Percentiles rank a stretch among this genome's conserved stretches.
These are phyloP conservation scores for Sigmodon hispidus DNA, from an alignment of 2,113 vertebrate species.

Conservation along the genomic window DNA sequence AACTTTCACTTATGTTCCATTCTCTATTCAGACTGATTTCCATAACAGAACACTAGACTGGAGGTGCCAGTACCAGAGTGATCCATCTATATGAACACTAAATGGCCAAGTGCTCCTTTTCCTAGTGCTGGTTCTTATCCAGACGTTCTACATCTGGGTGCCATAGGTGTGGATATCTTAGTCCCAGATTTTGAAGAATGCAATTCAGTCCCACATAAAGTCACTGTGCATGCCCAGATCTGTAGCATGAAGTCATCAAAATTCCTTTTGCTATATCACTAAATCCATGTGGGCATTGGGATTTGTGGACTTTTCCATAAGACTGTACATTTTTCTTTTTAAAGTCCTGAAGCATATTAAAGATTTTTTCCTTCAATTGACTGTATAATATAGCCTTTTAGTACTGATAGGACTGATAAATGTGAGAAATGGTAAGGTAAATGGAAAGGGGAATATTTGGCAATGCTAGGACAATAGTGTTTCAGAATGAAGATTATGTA, in stretches of 20 bases:
- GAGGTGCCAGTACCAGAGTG: background rate
- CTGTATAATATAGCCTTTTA: background rate
- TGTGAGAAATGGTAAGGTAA: background rate
- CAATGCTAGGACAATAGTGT: background rate
- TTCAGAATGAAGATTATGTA: background rate
- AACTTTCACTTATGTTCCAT: background rate
- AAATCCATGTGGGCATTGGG: background rate
- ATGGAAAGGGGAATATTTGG: background rate
- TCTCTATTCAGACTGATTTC: background rate
- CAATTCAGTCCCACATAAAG: background rate
- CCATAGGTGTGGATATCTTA: background rate
- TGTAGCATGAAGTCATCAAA: background rate
- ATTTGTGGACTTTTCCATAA: background rate
- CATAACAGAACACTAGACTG: conserved; percentile 20
- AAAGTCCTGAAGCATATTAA: background rate
- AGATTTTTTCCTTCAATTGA: background rate
- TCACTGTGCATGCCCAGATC: background rate
- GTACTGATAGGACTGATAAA: background rate
- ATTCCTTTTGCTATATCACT: background rate
- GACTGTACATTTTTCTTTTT: background rate
- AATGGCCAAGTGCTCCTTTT: background rate
- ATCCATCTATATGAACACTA: background rate
- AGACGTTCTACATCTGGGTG: background rate
- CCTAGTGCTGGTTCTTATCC: background rate
- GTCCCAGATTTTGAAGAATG: background rate